These are phyloP conservation scores for Centropristis striata DNA, from an alignment of 2,113 vertebrate genomes.

Conservation along the genomic window DNA sequence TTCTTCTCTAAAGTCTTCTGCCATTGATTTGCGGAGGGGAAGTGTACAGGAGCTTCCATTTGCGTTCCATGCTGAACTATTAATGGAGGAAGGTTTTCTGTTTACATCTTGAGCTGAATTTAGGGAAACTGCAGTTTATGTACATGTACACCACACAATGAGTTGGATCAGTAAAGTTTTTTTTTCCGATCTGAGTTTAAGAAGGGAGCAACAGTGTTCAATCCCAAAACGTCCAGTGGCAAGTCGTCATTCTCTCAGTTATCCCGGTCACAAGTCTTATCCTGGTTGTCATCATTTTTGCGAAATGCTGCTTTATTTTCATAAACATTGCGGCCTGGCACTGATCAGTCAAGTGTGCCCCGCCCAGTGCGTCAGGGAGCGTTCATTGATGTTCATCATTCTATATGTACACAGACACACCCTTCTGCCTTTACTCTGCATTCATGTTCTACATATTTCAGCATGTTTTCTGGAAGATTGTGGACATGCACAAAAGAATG, in stretches of 20 bases:
- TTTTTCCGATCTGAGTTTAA: background rate
- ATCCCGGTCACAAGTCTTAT: background rate
- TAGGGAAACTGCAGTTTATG: slow-evolving; percentile 26
- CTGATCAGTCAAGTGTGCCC: no score
- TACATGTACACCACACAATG: background rate
- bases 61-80: slow-evolving; percentile 3
- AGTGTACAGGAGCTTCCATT: slow-evolving; percentile 26
- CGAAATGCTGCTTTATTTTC: background rate
- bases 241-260: background rate
- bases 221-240: background rate
- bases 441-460: no score
- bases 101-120: no score
- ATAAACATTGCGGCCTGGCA: background rate
- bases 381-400: no score
- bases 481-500: no score
- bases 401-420: no score
- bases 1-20: no score
- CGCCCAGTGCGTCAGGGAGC: no score
- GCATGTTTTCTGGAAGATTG: no score
- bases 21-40: background rate
- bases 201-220: background rate
- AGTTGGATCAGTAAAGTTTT: no score
- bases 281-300: background rate
- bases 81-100: slow-evolving; percentile 13
- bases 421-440: no score